Base-by-base conservation (phyloP, 2,888 invertebrate genomes). In the Orthonevra nobilis region DNA sequence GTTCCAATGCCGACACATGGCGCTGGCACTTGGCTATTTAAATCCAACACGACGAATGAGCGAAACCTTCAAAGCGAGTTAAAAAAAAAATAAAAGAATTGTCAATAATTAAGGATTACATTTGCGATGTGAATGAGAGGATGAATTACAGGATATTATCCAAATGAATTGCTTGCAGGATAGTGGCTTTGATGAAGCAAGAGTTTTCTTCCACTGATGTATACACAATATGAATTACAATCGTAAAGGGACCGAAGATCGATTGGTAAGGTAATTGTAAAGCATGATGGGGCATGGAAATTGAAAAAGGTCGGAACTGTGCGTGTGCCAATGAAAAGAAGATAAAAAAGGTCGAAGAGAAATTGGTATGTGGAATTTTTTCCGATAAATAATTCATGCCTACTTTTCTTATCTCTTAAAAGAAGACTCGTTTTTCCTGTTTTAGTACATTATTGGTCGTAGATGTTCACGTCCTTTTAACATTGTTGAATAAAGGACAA, bases 101-200 rank as follows among this genome's bases (percentile, higher is more conserved):
- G 38, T 74, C 20, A 68, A 74, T 56, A 74, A 74, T 74, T 74
- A 74, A 61, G 68, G 46, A 61, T 60, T 26, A 32, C 52, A 52
- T 56, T 74, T 68, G 19, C 36, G 9, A 14, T 23, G 14, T 38
- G n/a, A 7, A 17, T 28, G 9, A n/a, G n/a, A 30, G 44, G 34
- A 54, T 44, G 44, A 44, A 66, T 52, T 34, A 54, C 17, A 54
- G 12, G 26, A 44, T 34, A 64, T 64, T 44, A 44, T 26, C 5
- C 42, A 28, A 34, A 52, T 52, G 64, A 9, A 52, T 34, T 40
- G 48, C 26, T 23, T 14, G n/a, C 30, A 7, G 28, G n/a, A n/a
- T 26, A 9, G 20, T 14, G 17, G 10, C 9, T 5, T 9, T 40
- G 34, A 32, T 52, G 9, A 52, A 15, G 14, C 7, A 36, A 19